Base-by-base conservation (phyloP, 1,140 invertebrate species). In the Aethina tumida region DNA sequence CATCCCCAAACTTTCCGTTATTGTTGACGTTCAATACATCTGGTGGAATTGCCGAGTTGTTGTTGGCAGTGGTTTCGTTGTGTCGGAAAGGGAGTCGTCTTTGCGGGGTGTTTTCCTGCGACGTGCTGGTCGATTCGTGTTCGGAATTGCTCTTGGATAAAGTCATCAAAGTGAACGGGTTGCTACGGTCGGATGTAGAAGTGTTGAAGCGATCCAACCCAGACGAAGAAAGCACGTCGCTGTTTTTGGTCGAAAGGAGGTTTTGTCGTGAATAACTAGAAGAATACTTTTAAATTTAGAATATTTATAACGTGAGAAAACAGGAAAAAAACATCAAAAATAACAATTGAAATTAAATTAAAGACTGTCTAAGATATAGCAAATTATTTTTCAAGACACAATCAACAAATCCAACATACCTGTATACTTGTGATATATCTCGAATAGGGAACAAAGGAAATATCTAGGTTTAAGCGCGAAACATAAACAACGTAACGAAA, bases 191-290 rank as follows among this genome's bases (percentile, higher is more conserved):
- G 40, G n/a, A 51, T 29, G 53, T 50, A 21, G 54, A 43, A 25
- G 10, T 49, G 37, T 45, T 45, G 8, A 42, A 34, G 7, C 52
- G 41, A 14, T 52, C 52, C 2, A 46, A 24, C 7, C 34, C 34
- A 12, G 36, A 39, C 2, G 43, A 26, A n/a, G 32, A 39, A 20
- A 55, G 41, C 48, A 66, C 68, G 49, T 79, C 69, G 56, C 74
- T 72, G 55, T 72, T 73, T 67, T 84, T 74, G 53, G 73, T 73
- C n/a, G 84, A 86, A 2, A 89, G 71, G 18, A 86, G 69, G 63
- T 89, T 89, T 67, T 87, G 84, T 31, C 84, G 75, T 6, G 84
- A 87, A 59, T 88, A 85, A 57, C 84, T 88, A 66, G 10, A 59
- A n/a, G n/a, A n/a, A n/a, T n/a, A n/a, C n/a, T n/a, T n/a, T n/a